A percentile compares a stretch with the other conserved stretches of the same genome.
Conservation (phyloP, 2,797 vertebrate genomes). For the Chrysolophus pictus region DNA sequence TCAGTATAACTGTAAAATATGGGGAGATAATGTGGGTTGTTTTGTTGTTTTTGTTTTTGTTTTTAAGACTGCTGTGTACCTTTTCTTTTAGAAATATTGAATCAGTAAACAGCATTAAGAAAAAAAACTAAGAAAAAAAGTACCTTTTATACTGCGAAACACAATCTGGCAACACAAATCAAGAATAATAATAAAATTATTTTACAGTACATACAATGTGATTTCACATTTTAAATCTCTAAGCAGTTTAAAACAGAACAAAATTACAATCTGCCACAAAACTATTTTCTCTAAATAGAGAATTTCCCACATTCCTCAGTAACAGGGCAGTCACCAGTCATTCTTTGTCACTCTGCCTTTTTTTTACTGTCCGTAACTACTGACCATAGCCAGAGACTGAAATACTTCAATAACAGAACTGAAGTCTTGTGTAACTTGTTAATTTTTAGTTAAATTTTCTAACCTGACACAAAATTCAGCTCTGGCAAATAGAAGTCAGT, state of each 20-base stretch:
- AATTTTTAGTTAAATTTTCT: not conserved
- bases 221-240: not conserved
- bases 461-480: not conserved
- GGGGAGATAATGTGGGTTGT: not conserved
- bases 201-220: not conserved
- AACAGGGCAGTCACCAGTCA: rapidly evolving
- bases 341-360: not conserved
- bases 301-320: not conserved
- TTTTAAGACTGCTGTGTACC: not conserved
- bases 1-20: not conserved
- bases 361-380: not conserved
- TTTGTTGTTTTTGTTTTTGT: not conserved
- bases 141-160: not conserved
- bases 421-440: not conserved
- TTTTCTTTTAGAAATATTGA: not conserved
- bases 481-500: not conserved
- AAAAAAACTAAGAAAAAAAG: not conserved
- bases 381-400: not conserved
- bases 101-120: not conserved
- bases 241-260: not conserved
- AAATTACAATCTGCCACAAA: not conserved
- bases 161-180: not conserved
- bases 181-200: not conserved
- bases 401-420: not conserved
- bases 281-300: not conserved